Conservation (phyloP, 2,888 invertebrate genomes). For the Nymphalis c-album region DNA sequence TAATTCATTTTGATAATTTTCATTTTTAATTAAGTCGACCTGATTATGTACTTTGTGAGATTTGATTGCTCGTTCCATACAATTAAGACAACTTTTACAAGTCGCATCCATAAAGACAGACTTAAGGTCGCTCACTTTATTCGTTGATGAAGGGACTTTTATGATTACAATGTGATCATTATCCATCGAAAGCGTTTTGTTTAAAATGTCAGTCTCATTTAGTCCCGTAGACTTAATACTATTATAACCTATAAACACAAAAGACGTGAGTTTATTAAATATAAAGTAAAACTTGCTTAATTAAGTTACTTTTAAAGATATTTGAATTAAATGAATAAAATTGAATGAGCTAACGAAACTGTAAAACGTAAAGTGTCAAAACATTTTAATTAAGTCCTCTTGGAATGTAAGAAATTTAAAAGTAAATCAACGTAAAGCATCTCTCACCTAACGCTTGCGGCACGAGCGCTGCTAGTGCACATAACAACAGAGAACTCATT, state of each 20-base stretch:
- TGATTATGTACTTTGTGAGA: constrained; percentile 41
- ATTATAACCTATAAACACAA: constrained; percentile 33
- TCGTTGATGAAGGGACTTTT: constrained; percentile 43
- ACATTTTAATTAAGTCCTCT: constrained; percentile 34
- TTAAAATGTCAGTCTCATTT: constrained; percentile 24
- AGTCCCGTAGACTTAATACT: constrained; percentile 17
- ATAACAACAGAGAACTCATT: constrained; percentile 73
- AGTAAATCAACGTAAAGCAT: constrained; percentile 43
- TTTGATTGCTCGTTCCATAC: constrained; percentile 58
- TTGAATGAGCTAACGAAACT: neutral
- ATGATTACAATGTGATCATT: constrained; percentile 46
- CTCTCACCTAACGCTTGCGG: constrained; percentile 66
- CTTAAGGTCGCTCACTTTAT: constrained; percentile 46
- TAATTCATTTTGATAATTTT: constrained; percentile 47
- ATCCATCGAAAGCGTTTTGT: constrained; percentile 21
- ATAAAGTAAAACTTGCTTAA: neutral
- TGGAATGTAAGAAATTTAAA: constrained; percentile 30
- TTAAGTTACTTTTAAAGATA: neutral
- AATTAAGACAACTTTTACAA: constrained; percentile 53
- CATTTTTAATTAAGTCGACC: constrained; percentile 28
- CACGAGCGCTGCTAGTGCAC: constrained; percentile 55
- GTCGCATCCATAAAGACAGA: constrained; percentile 47
- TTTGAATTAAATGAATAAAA: constrained; percentile 3
- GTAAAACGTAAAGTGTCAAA: constrained; percentile 22
- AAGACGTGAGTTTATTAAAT: neutral